phyloP scores from a whole-genome alignment of 2,113 vertebrate genomes.

The Butorides virescens region DNA sequence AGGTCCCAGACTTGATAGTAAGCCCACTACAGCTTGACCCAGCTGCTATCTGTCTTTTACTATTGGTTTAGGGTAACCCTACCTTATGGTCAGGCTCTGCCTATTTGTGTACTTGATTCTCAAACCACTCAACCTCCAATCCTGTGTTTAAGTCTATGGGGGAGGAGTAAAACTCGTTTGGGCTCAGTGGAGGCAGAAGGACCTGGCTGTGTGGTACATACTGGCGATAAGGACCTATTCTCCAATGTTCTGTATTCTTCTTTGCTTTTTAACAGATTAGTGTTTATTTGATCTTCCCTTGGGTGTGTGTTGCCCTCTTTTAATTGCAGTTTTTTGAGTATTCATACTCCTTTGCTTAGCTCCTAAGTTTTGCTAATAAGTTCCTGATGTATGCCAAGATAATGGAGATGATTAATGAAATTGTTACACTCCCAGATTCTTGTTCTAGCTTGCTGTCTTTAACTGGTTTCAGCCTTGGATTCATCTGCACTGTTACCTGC shows the following conservation, averaged over 20 bases:
- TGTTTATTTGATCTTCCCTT: constrained; percentile 49
- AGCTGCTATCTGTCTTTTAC: background rate
- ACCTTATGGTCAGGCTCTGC: background rate
- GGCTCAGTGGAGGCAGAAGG: background rate
- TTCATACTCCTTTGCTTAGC: constrained; percentile 38
- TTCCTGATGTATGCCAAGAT: constrained; percentile 47
- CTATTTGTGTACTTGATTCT: background rate
- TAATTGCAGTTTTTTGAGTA: constrained; percentile 21
- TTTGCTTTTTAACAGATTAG: constrained; percentile 31
- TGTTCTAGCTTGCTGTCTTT: constrained; percentile 34
- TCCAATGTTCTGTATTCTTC: background rate
- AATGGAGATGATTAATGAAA: constrained; percentile 63
- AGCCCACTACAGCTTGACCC: background rate
- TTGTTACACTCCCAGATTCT: constrained; percentile 47
- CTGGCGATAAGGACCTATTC: background rate
- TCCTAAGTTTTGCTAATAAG: constrained; percentile 52
- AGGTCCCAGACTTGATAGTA: background rate
- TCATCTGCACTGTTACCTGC: background rate
- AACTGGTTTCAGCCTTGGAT: constrained; percentile 23
- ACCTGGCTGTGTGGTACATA: background rate
- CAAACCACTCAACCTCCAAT: background rate
- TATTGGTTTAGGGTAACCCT: background rate
- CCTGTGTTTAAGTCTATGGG: fast-evolving
- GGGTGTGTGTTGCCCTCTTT: constrained; percentile 38
- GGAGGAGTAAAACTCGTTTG: background rate